Percentiles rank a stretch among this genome's conserved stretches.
These are phyloP conservation scores for Oxytorus armatus DNA, from an alignment of 2,888 invertebrate species.

Conservation along the genomic window DNA sequence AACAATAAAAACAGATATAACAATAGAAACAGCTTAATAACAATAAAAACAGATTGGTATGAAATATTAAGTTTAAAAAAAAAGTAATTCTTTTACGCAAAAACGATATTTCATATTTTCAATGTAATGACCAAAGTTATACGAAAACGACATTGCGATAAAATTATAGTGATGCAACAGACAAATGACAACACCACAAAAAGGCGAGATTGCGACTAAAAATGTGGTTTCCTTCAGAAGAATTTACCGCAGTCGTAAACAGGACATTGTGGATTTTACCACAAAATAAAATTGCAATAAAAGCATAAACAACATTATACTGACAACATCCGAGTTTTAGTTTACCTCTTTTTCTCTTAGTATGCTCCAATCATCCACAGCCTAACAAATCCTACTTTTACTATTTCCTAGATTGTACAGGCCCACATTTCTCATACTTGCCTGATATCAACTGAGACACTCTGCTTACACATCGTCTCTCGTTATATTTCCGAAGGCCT, in stretches of 20 bases:
- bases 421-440: conserved; percentile 40
- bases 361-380: no score
- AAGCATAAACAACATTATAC: not conserved
- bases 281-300: conserved; percentile 4
- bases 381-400: not conserved
- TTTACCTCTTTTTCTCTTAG: not conserved
- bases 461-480: conserved; percentile 69
- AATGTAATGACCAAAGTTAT: not conserved
- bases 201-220: not conserved
- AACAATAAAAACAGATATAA: no score
- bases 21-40: no score
- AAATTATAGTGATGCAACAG: no score
- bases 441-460: conserved; percentile 64
- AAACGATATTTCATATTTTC: no score
- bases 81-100: no score
- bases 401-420: conserved; percentile 42
- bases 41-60: no score
- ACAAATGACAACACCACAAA: no score
- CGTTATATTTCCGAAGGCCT: conserved; percentile 37
- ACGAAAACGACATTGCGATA: no score
- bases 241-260: conserved; percentile 33
- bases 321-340: not conserved
- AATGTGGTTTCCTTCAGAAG: no score
- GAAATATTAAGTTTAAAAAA: no score
- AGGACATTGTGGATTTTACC: conserved; percentile 47